Evolutionary conservation across 2,888 invertebrate genomes (phyloP), one percentile per base, ranked within the genome.

Genomic region (Chaitophorus viminalis): DNA sequence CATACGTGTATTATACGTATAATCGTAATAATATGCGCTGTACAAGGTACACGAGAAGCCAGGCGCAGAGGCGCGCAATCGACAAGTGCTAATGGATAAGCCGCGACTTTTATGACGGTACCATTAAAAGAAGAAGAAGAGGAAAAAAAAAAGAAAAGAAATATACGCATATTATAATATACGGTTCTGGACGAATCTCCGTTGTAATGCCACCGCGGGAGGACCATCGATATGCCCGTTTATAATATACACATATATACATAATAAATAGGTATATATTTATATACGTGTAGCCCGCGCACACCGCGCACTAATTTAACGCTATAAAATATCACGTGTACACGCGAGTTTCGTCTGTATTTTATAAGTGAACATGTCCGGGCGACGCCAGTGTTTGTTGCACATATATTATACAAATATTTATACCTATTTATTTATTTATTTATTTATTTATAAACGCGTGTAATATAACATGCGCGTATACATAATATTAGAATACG

Each of bases 71-170:
- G 60, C 60, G 60, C 60, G 29, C 77, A 46, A 83, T 76, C 72
- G 81, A 87, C 68, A 74, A n/a, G 86, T 87, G 86, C 86, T 87
- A 87, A 87, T 87, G 86, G 85, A 82, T 52, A 60, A 52, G 82
- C 75, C 65, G 52, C 86, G 84, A 85, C 75, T 89, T 87, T 88
- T 89, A 88, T 17, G 72, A 89, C 78, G n/a, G n/a, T 36, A 60
- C 88, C 65, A 74, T 87, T 87, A 87, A 87, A 79, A 74, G 39
- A 39, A 75, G 11, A 31, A 25, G 8, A 36, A 17, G 3, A 75
- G 39, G 29, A n/a, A 52, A 29, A 60, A 31, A 33, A 2, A 33
- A 9, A 14, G 4, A 11, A 5, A 60, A 11, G 17, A 31, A n/a
- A 21, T 65, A 46, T 14, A 46, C 11, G 3, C 46, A 11, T 36